phyloP scores from a whole-genome alignment of 1,140 invertebrate genomes.

The Heliconius hewitsoni region DNA sequence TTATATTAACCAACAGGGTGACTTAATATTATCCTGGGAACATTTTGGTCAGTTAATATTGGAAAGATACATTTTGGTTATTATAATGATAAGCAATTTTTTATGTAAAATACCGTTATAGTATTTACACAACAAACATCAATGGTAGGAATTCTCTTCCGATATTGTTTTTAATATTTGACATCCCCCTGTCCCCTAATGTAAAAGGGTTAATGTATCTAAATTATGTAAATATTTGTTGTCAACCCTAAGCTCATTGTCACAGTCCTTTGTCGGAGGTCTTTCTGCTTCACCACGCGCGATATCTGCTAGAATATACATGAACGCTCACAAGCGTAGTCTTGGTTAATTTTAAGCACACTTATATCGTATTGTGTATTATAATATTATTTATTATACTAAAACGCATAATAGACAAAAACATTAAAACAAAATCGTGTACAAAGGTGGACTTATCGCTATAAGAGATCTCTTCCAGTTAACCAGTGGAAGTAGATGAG shows the following conservation, averaged over 20 bases:
- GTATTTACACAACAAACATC: not conserved
- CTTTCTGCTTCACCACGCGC: slow-evolving; percentile 71
- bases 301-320: slow-evolving; percentile 51
- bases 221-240: slow-evolving; percentile 43
- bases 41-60: not conserved
- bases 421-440: no score
- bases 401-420: no score
- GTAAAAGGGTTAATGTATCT: slow-evolving; percentile 29
- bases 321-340: slow-evolving; percentile 8
- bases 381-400: no score
- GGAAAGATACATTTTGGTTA: not conserved
- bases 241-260: slow-evolving; percentile 69
- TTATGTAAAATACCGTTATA: not conserved
- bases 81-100: slow-evolving; percentile 5
- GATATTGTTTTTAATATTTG: slow-evolving; percentile 19
- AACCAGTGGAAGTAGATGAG: no score
- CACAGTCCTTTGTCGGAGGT: slow-evolving; percentile 72
- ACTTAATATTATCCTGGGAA: not conserved
- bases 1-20: not conserved
- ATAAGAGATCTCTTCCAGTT: no score
- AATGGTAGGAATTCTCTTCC: not conserved
- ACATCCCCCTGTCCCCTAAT: slow-evolving; percentile 14
- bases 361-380: not conserved
- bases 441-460: no score
- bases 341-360: slow-evolving; percentile 4